Evolutionary conservation across 2,888 invertebrate genomes (phyloP).

Genomic region (Panorpa germanica): DNA sequence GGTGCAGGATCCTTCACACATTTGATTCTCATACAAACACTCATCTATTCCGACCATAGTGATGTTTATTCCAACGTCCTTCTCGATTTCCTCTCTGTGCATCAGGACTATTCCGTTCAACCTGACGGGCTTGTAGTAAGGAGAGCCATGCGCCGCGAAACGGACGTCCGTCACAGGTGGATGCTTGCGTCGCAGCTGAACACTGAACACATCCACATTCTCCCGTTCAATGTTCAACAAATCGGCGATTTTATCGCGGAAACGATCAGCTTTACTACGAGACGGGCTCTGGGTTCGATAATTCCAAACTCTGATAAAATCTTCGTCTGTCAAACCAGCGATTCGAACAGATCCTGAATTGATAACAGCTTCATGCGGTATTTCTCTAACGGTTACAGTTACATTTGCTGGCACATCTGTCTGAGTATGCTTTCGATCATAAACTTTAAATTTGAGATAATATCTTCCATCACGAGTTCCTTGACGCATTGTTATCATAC

Average conservation of each 20-base stretch:
- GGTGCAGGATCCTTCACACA: slow-evolving; percentile 92
- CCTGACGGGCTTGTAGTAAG: slow-evolving; percentile 86
- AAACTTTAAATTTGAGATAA: slow-evolving; percentile 67
- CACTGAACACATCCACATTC: slow-evolving; percentile 92
- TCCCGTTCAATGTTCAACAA: slow-evolving; percentile 69
- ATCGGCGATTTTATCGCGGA: slow-evolving; percentile 73
- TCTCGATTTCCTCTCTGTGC: slow-evolving; percentile 86
- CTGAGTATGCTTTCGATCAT: slow-evolving; percentile 87
- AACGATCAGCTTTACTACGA: slow-evolving; percentile 75
- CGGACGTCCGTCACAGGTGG: slow-evolving; percentile 82
- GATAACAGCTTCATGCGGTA: slow-evolving; percentile 86
- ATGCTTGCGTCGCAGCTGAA: slow-evolving; percentile 71
- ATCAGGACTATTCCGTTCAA: slow-evolving; percentile 86
- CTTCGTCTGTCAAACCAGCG: slow-evolving; percentile 87
- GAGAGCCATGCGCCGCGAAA: slow-evolving; percentile 89
- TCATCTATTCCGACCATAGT: slow-evolving; percentile 97
- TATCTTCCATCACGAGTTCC: slow-evolving; percentile 79
- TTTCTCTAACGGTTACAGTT: slow-evolving; percentile 81
- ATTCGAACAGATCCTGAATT: slow-evolving; percentile 91
- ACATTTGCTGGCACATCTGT: slow-evolving; percentile 94
- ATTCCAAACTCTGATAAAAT: slow-evolving; percentile 90
- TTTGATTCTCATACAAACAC: slow-evolving; percentile 84
- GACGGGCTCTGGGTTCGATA: slow-evolving; percentile 71
- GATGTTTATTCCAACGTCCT: slow-evolving; percentile 85
- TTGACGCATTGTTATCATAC: slow-evolving; percentile 90